Percentiles rank a stretch among this genome's conserved stretches.
phyloP scores from a whole-genome alignment of 2,888 invertebrate genomes.

The Ferdinandea cuprea region DNA sequence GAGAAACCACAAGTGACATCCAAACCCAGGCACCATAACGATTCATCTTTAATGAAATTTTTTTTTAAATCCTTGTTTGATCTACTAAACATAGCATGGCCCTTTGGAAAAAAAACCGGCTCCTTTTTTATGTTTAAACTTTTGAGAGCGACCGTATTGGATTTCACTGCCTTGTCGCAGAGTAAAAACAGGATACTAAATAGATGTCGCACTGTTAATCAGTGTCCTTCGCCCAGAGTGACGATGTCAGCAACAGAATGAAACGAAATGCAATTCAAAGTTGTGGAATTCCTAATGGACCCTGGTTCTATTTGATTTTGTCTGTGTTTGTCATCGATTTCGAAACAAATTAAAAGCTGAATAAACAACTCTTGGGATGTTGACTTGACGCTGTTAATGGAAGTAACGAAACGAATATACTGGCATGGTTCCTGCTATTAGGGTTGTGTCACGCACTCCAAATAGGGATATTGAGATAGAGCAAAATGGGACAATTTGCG shows the following conservation, averaged over 20 bases:
- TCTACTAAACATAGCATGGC: neutral
- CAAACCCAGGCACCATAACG: conserved; percentile 8
- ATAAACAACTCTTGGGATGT: conserved; percentile 26
- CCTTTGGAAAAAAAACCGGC: neutral
- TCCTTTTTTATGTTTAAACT: conserved; percentile 2
- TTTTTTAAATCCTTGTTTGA: conserved; percentile 51
- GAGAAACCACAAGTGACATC: conserved; percentile 24
- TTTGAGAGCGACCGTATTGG: conserved; percentile 16
- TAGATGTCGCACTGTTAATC: neutral
- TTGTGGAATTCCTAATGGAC: conserved; percentile 2
- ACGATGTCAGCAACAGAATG: neutral
- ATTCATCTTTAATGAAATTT: conserved; percentile 31
- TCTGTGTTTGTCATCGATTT: conserved; percentile 13
- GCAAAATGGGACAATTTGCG: neutral
- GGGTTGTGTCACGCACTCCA: conserved; percentile 9
- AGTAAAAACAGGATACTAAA: neutral
- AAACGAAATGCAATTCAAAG: conserved; percentile 27
- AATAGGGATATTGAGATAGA: neutral
- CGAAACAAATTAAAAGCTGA: conserved; percentile 32
- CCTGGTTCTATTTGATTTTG: neutral
- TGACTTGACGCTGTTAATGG: conserved; percentile 19
- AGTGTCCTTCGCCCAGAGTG: neutral
- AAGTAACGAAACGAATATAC: neutral
- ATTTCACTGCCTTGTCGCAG: conserved; percentile 15
- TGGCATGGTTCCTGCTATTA: neutral